phyloP scores from a whole-genome alignment of 2,888 invertebrate genomes.

The Apamea sordens region DNA sequence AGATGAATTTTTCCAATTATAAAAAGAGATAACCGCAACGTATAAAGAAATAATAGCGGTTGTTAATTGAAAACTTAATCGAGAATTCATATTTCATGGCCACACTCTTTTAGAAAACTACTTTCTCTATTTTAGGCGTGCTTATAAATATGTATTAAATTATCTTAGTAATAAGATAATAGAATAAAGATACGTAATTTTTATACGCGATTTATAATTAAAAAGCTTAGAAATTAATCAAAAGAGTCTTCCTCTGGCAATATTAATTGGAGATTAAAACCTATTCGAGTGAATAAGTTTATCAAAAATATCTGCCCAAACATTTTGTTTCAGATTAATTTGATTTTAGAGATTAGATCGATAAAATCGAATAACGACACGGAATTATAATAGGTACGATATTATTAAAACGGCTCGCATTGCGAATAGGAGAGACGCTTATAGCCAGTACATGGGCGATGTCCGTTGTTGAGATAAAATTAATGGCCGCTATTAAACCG shows the following conservation, averaged over 20 bases:
- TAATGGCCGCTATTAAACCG: slow-evolving; percentile 88
- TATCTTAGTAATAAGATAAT: slow-evolving; percentile 54
- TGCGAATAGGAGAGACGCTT: slow-evolving; percentile 70
- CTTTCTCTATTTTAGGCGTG: slow-evolving; percentile 66
- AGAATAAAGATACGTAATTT: slow-evolving; percentile 45
- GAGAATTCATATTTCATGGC: slow-evolving; percentile 69
- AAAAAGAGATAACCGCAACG: slow-evolving; percentile 75
- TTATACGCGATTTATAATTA: slow-evolving; percentile 44
- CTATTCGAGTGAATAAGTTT: slow-evolving; percentile 39
- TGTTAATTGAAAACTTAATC: slow-evolving; percentile 76
- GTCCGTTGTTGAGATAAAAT: slow-evolving; percentile 87
- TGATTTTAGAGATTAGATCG: slow-evolving; percentile 53
- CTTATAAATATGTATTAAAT: slow-evolving; percentile 65
- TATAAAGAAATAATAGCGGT: slow-evolving; percentile 74
- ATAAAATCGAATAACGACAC: slow-evolving; percentile 47
- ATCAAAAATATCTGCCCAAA: slow-evolving; percentile 41
- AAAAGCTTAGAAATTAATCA: slow-evolving; percentile 36
- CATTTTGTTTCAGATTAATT: slow-evolving; percentile 55
- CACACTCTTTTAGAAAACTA: slow-evolving; percentile 67
- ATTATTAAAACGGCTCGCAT: slow-evolving; percentile 72
- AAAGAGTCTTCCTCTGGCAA: background rate
- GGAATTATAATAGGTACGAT: slow-evolving; percentile 61
- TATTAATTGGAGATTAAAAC: slow-evolving; percentile 33
- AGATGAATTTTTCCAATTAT: slow-evolving; percentile 77
- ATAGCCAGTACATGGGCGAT: slow-evolving; percentile 68